Evolutionary conservation across 2,113 vertebrate species (phyloP).

Genomic region (Orycteropus afer): DNA sequence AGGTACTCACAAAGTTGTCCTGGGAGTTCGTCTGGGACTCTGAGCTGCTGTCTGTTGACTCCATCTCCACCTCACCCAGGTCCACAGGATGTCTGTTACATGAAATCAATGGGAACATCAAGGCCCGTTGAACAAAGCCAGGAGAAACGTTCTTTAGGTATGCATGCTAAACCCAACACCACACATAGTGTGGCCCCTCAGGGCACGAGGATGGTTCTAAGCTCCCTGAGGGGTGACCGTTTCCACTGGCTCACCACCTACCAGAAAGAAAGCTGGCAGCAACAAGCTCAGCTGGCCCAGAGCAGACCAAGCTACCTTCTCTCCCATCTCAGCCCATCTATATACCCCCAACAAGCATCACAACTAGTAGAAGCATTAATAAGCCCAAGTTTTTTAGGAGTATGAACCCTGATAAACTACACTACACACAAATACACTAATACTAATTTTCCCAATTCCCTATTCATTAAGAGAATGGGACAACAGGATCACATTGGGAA

Average conservation of each 20-base stretch:
- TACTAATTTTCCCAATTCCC: not conserved
- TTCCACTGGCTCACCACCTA: not conserved
- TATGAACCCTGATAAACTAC: too few relatives aligned
- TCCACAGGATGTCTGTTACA: constrained; percentile 88
- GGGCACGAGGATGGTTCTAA: not conserved
- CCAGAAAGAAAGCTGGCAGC: not conserved
- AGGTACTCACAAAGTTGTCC: constrained; percentile 80
- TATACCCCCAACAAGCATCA: not conserved
- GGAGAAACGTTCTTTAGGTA: accelerated
- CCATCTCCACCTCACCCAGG: constrained; percentile 94
- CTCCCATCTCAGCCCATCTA: accelerated
- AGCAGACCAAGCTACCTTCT: not conserved
- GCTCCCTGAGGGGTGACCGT: not conserved
- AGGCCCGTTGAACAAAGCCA: not conserved
- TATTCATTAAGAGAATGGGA: not conserved
- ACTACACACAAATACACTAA: not conserved
- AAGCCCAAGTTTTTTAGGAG: accelerated
- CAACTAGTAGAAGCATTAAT: accelerated
- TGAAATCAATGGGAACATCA: not conserved
- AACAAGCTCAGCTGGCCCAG: not conserved
- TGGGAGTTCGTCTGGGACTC: constrained; percentile 83
- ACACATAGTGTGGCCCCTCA: accelerated
- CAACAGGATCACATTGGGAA: not conserved
- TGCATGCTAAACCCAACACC: accelerated
- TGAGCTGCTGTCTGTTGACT: constrained; percentile 87